Base-by-base conservation (phyloP, 2,797 vertebrate genomes). In the Acrossocheilus fasciatus region DNA sequence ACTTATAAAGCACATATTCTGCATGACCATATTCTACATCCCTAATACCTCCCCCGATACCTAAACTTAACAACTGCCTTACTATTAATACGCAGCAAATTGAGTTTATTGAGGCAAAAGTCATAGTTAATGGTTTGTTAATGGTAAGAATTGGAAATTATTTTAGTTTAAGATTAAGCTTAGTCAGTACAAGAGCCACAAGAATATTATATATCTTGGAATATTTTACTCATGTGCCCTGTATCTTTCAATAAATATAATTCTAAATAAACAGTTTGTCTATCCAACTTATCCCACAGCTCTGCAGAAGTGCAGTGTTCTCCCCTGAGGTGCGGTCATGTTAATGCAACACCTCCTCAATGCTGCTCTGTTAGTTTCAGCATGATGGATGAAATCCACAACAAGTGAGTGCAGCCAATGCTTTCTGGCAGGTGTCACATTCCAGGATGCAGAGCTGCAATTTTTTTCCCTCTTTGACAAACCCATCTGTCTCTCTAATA, bases 401-500 rank as follows among this genome's bases (percentile, higher is more conserved):
- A 45, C 47, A 81, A 86, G 78, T 50, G 36, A 70, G 41, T 47
- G n/a, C 54, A 73, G 54, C 69, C 78, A 86, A 14, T 41, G 43
- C 36, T 86, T 43, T 86, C 11, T 52, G 84, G 78, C 45, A 86
- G 85, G 70, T 81, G 70, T 57, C 57, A 45, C 41, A 34, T 47
- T 85, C 34, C 52, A 26, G 43, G 39, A 57, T 5, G 5, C 57
- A 84, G 30, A 52, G 18, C 47, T 62, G 10, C 18, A 8, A 23
- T 30, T 45, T n/a, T 54, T 43, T n/a, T 23, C 50, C 73, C 18
- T 57, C 17, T 36, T 62, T 78, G 75, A 83, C 66, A 64, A 72
- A 73, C 43, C 52, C 77, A 81, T 75, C 77, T 84, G 70, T 87
- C 82, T 81, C 30, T 47, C 26, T 81, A 57, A 74, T 73, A 59